Evolutionary conservation across 2,888 invertebrate species (phyloP), one percentile per base, ranked within the genome.

Genomic region (Cataglyphis albicans): DNA sequence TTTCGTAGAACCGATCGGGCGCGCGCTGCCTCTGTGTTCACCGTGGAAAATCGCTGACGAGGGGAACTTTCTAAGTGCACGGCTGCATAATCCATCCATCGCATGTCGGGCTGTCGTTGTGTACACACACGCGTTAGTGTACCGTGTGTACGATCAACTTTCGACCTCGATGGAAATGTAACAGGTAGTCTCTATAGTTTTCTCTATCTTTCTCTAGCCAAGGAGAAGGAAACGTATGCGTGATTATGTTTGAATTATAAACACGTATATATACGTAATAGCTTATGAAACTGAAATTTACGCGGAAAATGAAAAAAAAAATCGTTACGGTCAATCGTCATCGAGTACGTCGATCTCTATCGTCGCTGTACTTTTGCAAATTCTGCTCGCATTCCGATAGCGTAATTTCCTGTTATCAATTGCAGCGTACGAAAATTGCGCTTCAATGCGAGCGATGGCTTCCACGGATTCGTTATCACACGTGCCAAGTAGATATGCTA

Each of bases 21-120:
- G 59, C 59, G 15, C 21, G 32, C 44, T 44, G 63, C 65, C 67
- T 68, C 44, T 59, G 81, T 59, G 83, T 70, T 80, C 38, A 63
- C 41, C 83, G 76, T 78, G 82, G 85, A 86, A 86, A 88, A 89
- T 89, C 89, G 81, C 75, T 83, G 84, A 35, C 74, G 64, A 80
- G 82, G 74, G 78, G 87, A 89, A 89, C 86, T 90, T 90, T 89
- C 90, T 84, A 89, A 90, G 90, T 83, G 88, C 85, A 83, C 84
- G 48, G 78, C 90, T 85, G 83, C 90, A 88, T 89, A 89, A 89
- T 89, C 89, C 87, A 85, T 86, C 48, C 25, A 57, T 57, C 61
- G 88, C 85, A 85, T 85, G 88, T 82, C 82, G 86, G 35, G 63
- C 74, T 57, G 29, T 57, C 78, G 78, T 65, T 73, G 75, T 76